phyloP scores from a whole-genome alignment of 2,113 vertebrate species.

The Rhombomys opimus region DNA sequence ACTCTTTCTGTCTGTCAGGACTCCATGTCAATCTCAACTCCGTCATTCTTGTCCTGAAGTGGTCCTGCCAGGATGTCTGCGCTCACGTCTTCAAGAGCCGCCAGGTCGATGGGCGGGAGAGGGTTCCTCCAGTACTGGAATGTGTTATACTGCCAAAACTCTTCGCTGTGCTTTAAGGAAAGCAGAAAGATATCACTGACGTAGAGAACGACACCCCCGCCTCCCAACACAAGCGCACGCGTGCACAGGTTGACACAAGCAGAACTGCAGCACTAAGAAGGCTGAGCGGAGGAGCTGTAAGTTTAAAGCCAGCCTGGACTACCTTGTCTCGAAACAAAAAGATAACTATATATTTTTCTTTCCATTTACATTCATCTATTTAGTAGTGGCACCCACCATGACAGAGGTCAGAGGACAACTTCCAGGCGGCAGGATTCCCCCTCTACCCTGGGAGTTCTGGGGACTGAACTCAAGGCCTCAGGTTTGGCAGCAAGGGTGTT shows the following conservation, averaged over 20 bases:
- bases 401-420: too few relatives aligned
- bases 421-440: neutral
- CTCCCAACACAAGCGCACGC: too few relatives aligned
- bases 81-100: slow-evolving; percentile 87
- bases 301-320: neutral
- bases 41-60: slow-evolving; percentile 77
- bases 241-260: neutral
- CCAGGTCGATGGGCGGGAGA: slow-evolving; percentile 91
- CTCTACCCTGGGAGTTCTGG: too few relatives aligned
- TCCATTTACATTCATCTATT: neutral
- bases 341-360: neutral
- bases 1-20: slow-evolving; percentile 86
- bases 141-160: slow-evolving; percentile 91
- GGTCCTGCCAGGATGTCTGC: slow-evolving; percentile 63
- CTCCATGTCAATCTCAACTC: slow-evolving; percentile 91
- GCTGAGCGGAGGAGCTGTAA: neutral
- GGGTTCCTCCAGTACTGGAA: slow-evolving; percentile 96
- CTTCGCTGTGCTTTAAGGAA: slow-evolving; percentile 86
- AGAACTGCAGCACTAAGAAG: neutral
- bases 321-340: neutral
- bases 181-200: slow-evolving; percentile 44
- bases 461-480: neutral
- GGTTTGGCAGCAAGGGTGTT: neutral
- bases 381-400: neutral
- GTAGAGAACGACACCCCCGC: neutral